Base-by-base conservation (phyloP, 2,888 invertebrate genomes). In the Lepidonotus clava region DNA sequence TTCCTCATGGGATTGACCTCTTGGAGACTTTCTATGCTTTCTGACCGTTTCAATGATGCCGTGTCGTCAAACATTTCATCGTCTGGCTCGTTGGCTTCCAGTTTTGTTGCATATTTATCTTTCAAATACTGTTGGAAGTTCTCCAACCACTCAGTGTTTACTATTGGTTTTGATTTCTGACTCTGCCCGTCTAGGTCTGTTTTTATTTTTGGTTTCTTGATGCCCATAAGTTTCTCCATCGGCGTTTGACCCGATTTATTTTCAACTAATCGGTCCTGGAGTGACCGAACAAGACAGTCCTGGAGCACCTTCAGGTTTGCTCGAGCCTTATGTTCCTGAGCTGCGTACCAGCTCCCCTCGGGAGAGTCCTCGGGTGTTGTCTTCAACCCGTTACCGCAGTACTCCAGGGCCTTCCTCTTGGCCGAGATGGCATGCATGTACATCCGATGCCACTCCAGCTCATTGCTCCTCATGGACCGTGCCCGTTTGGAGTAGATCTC, bases 381-480 rank as follows among this genome's bases (percentile, higher is more conserved):
- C 28, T 40, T 32, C 32, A 67, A 34, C 4, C 76, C 92, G 11
- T 90, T 89, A 5, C 90, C 90, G 87, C 92, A 92, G 46, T 91
- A 88, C 80, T 92, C 92, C 14, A 90, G 89, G 2, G 91, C 92
- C 80, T 92, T 91, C 71, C 91, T 91, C 24, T 92, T 90, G 28
- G 92, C 86, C 1, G 92, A 91, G 8, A 92, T 92, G 6, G 92
- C 91, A 86, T 92, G 92, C 88, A 92, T 91, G 86, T 92, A 92
- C 66, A 92, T 87, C 91, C 92, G 92, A 86, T 92, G 91, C 88
- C 89, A 88, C 40, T 88, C 88, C n/a, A 87, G 28, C n/a, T 85
- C 86, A 36, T 71, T 56, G 66, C 66, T 41, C 0, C 88, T 67
- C 36, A 51, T 32, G 1, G 36, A 28, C 8, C 87, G 86, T 2